A percentile compares a stretch with the other conserved stretches of the same genome.
These are phyloP conservation scores for Chionomys nivalis DNA, from an alignment of 2,113 vertebrate genomes.

Conservation along the genomic window DNA sequence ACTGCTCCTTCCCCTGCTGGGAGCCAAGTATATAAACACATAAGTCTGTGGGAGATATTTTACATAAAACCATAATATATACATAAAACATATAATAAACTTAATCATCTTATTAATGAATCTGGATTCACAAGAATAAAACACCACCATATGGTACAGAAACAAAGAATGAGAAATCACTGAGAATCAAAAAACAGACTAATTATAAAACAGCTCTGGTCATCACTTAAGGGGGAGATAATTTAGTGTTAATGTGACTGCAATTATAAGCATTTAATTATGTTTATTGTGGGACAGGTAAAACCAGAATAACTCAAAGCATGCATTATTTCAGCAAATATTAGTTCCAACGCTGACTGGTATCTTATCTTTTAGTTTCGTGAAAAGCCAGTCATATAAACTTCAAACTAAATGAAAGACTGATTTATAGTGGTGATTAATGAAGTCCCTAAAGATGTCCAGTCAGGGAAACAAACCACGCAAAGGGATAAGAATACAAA, in stretches of 20 bases:
- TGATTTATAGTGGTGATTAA: background rate
- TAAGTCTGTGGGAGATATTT: background rate
- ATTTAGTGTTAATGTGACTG: slow-evolving; percentile 12
- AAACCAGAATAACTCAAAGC: background rate
- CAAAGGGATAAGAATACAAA: background rate
- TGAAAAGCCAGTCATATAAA: background rate
- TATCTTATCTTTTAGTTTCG: slow-evolving; percentile 2
- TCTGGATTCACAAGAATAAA: slow-evolving; percentile 25
- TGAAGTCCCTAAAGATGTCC: too few species aligned
- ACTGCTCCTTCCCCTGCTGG: too few species aligned
- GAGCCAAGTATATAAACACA: background rate
- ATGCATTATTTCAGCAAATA: background rate
- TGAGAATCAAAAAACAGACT: background rate
- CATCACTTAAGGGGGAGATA: background rate
- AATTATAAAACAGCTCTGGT: background rate
- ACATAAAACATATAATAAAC: background rate
- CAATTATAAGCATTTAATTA: background rate
- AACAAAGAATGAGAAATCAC: slow-evolving; percentile 16
- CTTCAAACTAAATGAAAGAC: background rate
- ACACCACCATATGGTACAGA: background rate
- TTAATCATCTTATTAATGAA: background rate
- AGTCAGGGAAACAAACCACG: too few species aligned
- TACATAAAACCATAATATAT: background rate
- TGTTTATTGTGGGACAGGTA: background rate
- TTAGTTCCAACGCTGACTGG: background rate